Evolutionary conservation across 2,888 invertebrate genomes (phyloP), one percentile per base, ranked within the genome.

Genomic region (Trichopria drosophilae): DNA sequence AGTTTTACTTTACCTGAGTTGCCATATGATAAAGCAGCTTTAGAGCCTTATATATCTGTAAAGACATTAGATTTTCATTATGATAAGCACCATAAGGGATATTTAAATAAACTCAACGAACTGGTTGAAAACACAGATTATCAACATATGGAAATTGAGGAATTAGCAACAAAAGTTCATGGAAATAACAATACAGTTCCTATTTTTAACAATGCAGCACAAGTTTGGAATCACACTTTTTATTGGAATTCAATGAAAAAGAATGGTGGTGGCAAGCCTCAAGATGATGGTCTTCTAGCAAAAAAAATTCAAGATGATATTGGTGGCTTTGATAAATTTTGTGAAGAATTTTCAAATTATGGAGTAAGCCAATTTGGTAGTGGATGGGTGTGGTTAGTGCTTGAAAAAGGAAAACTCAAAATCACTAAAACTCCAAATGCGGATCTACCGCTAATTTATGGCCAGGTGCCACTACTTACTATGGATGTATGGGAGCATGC

Each of bases 361-460:
- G 44, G 35, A 35, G 35, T 36, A 35, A 26, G 35, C 28, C 44
- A 44, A n/a, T 44, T 44, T 35, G 44, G 44, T n/a, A 44, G 44
- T 44, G 44, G 44, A 35, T 44, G 44, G 44, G 44, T 35, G 36
- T 44, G 44, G 44, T 35, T 44, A 26, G 44, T 44, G 24, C 28
- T 35, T 28, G 44, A 44, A 35, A 44, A 34, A 44, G 36, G 13
- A 4, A 35, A 35, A 28, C 28, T 44, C 18, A 44, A 44, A 26
- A 44, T 44, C 35, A 44, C 44, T 13, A 44, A 44, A 44, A 44
- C 44, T 36, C 26, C 26, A 35, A 44, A 44, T 44, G 44, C 44
- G 28, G 36, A 44, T 26, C 29, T 44, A 28, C 44, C 44, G 28
- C 7, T 44, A 26, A 44, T 35, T 26, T 26, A 36, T 26, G 36